Evolutionary conservation across 2,888 invertebrate species (phyloP).

Genomic region (Gasteruption jaculator): DNA sequence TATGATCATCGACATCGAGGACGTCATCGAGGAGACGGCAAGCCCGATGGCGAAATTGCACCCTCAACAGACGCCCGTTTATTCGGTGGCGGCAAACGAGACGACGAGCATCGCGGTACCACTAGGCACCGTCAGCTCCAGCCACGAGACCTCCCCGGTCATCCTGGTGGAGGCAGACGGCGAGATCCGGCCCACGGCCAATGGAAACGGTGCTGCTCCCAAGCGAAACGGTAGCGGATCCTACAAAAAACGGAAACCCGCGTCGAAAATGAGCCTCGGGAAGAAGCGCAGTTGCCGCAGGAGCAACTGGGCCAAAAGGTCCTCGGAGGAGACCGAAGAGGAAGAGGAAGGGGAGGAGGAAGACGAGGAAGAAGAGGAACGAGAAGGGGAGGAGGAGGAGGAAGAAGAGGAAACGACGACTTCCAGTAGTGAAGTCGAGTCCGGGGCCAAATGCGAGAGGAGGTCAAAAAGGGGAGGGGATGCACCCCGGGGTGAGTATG

Average conservation of each 20-base stretch:
- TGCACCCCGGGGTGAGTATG: no score
- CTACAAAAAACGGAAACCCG: slow-evolving; percentile 7
- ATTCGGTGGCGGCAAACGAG: slow-evolving; percentile 49
- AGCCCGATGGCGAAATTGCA: slow-evolving; percentile 66
- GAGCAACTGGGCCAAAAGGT: slow-evolving; percentile 10
- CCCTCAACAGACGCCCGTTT: slow-evolving; percentile 70
- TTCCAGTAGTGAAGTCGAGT: no score
- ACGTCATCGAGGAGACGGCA: slow-evolving; percentile 74
- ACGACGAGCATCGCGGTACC: slow-evolving; percentile 44
- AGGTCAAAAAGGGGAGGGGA: no score
- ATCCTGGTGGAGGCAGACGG: slow-evolving; percentile 34
- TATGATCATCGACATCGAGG: slow-evolving; percentile 76
- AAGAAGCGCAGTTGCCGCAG: slow-evolving; percentile 4
- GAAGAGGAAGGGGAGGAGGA: background rate
- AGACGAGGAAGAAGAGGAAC: slow-evolving; percentile 5
- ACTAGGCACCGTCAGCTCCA: slow-evolving; percentile 41
- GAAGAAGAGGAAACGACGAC: background rate
- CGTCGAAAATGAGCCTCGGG: no score
- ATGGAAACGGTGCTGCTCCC: slow-evolving; percentile 12
- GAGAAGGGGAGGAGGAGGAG: background rate
- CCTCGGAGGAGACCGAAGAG: background rate
- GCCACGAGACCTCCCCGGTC: slow-evolving; percentile 41
- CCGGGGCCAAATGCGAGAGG: no score
- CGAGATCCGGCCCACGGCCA: slow-evolving; percentile 10
- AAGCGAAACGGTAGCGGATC: no score